phyloP scores from a whole-genome alignment of 64 coral and sea anemone species.

The Montipora cactus region DNA sequence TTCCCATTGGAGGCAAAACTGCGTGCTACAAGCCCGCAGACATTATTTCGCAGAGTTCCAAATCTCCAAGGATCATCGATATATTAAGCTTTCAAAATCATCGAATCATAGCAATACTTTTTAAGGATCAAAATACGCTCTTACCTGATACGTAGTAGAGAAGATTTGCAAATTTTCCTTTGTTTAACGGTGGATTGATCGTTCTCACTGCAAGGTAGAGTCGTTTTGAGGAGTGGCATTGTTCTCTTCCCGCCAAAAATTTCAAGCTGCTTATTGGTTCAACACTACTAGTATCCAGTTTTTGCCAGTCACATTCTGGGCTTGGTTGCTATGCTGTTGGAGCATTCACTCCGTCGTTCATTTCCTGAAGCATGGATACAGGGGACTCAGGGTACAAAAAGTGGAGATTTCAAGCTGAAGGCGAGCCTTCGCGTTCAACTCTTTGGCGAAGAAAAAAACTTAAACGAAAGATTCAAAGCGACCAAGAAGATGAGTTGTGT shows the following conservation, averaged over 20 bases:
- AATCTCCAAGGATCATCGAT: constrained; percentile 2
- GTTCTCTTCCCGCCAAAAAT: constrained; percentile 24
- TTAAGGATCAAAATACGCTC: not conserved
- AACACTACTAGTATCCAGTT: not conserved
- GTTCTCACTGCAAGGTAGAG: not conserved
- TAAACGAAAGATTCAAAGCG: constrained; percentile 3
- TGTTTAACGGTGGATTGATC: not conserved
- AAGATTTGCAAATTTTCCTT: not conserved
- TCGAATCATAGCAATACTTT: constrained; percentile 26
- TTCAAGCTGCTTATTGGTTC: not conserved
- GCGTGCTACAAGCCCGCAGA: constrained; percentile 10
- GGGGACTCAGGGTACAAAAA: constrained; percentile 39
- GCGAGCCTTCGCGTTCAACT: constrained; percentile 20
- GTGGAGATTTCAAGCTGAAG: constrained; percentile 26
- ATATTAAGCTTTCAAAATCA: constrained; percentile 19
- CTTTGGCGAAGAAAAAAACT: constrained; percentile 45
- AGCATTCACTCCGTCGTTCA: not conserved
- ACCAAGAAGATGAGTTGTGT: not conserved
- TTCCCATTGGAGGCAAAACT: constrained; percentile 16
- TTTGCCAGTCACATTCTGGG: not conserved
- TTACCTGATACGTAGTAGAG: constrained; percentile 30
- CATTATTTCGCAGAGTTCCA: constrained; percentile 17
- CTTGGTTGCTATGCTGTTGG: constrained; percentile 12
- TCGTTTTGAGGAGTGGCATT: not conserved
- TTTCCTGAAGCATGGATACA: not conserved